Percentiles rank a stretch among this genome's conserved stretches.
These are phyloP conservation scores for Copsychus sechellarum DNA, from an alignment of 2,113 vertebrate species.

Conservation along the genomic window DNA sequence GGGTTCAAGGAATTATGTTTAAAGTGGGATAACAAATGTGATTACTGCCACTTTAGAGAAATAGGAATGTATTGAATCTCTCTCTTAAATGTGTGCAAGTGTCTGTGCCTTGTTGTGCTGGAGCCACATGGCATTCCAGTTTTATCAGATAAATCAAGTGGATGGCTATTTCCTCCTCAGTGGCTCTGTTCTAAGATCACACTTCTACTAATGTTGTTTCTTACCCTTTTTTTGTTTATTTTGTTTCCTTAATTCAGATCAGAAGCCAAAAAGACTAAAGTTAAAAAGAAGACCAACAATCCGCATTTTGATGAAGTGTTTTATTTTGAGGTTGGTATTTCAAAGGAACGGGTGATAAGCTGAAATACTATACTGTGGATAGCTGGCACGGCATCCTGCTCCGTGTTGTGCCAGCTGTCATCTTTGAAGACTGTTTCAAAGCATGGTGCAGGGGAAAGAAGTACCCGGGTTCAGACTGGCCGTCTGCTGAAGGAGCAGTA, in stretches of 20 bases:
- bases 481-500: not conserved
- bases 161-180: not conserved
- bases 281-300: constrained; percentile 97
- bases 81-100: not conserved
- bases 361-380: constrained; percentile 37
- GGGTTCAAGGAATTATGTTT: not conserved
- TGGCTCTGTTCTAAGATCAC: not conserved
- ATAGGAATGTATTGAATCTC: not conserved
- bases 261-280: constrained; percentile 97
- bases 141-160: constrained; percentile 36
- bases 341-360: not conserved
- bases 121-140: constrained; percentile 19
- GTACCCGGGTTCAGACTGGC: not conserved
- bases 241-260: constrained; percentile 76
- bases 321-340: constrained; percentile 92
- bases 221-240: not conserved
- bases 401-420: constrained; percentile 16
- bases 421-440: constrained; percentile 36
- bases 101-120: not conserved
- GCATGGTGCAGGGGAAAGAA: not conserved
- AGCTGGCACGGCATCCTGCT: not conserved
- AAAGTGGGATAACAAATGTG: not conserved
- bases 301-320: constrained; percentile 98
- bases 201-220: not conserved
- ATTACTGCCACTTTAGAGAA: not conserved